phyloP scores from a whole-genome alignment of 2,797 vertebrate species.

The Micromesistius poutassou region DNA sequence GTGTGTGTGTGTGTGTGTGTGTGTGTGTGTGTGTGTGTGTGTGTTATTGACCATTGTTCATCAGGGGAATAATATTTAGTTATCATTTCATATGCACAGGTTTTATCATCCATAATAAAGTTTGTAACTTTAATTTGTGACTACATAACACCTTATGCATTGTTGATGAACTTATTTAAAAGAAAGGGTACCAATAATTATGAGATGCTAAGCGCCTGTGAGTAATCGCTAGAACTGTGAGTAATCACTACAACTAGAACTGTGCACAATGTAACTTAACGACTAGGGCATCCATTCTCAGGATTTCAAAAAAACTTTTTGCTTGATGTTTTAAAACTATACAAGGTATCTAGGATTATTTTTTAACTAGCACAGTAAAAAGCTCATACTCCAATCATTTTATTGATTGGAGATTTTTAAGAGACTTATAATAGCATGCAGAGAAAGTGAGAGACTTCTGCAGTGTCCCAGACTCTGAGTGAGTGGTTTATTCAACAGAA shows the following conservation, averaged over 20 bases:
- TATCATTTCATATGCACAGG: neutral
- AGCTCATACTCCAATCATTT: neutral
- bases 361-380: neutral
- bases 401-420: neutral
- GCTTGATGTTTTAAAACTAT: neutral
- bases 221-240: neutral
- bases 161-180: constrained; percentile 3
- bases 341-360: neutral
- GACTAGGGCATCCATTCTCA: neutral
- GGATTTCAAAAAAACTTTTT: neutral
- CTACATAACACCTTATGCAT: neutral
- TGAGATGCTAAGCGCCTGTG: neutral
- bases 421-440: too few species aligned
- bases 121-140: constrained; percentile 1
- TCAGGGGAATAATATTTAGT: neutral
- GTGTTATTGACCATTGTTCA: neutral
- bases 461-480: neutral
- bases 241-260: neutral
- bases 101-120: constrained; percentile 3
- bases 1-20: neutral
- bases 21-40: neutral
- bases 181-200: neutral
- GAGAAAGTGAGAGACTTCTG: neutral
- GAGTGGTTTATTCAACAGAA: neutral
- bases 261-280: neutral